A percentile compares a stretch with the other conserved stretches of the same genome.
Evolutionary conservation across 2,888 invertebrate species (phyloP).

Genomic region (Pristionchus mayeri): DNA sequence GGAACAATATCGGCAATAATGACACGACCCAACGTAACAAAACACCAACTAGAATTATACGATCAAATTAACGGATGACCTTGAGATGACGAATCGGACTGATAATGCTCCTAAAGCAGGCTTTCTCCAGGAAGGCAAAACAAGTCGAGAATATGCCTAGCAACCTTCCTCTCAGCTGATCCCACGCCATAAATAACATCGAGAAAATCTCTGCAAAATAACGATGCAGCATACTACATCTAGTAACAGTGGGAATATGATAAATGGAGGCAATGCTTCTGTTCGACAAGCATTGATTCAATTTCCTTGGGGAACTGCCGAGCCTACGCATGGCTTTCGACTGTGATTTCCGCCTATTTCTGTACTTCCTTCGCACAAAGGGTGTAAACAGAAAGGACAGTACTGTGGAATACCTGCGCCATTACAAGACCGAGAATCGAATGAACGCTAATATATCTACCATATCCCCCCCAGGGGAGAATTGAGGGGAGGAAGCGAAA

Average conservation of each 20-base stretch:
- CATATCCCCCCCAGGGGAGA: neutral
- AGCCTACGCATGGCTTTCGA: neutral
- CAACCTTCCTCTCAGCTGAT: neutral
- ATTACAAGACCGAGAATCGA: too few species aligned
- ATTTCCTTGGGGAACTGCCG: neutral
- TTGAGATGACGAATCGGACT: too few species aligned
- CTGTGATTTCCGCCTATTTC: neutral
- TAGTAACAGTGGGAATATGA: neutral
- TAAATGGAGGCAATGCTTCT: neutral
- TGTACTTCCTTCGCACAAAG: neutral
- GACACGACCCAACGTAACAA: too few species aligned
- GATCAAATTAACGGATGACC: too few species aligned
- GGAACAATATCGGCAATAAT: too few species aligned
- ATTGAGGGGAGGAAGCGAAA: neutral
- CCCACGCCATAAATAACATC: neutral
- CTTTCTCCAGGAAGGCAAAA: neutral
- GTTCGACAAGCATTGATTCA: neutral
- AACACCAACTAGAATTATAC: too few species aligned
- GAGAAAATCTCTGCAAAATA: neutral
- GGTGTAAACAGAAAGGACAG: neutral
- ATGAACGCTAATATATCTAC: neutral
- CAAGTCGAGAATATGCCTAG: neutral
- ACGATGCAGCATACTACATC: neutral
- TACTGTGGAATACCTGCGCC: neutral
- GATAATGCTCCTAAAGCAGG: too few species aligned